Evolutionary conservation across 2,888 invertebrate species (phyloP), one percentile per base, ranked within the genome.

Genomic region (Drosophila phalerata): DNA sequence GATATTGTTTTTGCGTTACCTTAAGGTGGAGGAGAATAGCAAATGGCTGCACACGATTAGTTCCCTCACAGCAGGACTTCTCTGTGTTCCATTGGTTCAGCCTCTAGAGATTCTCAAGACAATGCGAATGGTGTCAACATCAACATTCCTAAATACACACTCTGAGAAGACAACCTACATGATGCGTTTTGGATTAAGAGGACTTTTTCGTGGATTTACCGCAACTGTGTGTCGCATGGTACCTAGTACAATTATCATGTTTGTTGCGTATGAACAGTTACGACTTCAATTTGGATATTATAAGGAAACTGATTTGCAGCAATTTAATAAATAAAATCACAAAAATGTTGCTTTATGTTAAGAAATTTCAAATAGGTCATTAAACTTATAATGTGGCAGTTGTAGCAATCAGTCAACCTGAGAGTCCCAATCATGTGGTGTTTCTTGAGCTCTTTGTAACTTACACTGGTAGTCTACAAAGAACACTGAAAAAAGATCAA

Each of bases 51-150:
- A 80, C n/a, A 22, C 79, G 15, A n/a, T 63, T 0, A 80, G 79
- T 17, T 79, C 82, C 0, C 19, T 64, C 9, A 57, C 79, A 2
- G 73, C 79, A 6, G 79, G 65, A 0, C n/a, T 63, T 9, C 2
- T 76, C 19, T 79, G 64, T n/a, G 76, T 37, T 0, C 79, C 79
- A 0, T 17, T 80, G 6, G 40, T 70, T 5, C 82, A 80, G 22
- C 79, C 79, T 6, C 15, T 80, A 4, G 79, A 80, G 40, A 65
- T 81, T 19, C 6, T 77, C 1, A 65, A 78, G 37, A 78, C 78
- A 0, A 40, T 81, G 30, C 25, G 47, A 25, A 81, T 81, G 81
- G 52, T 49, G 4, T 25, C 56, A 25, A 56, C 43, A 22, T 5
- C 37, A 5, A 51, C 25, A 25, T 51, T 19, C 10, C 10, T 8